Conservation (phyloP, 92 coral and sea anemone genomes). For the Porites lobata region DNA sequence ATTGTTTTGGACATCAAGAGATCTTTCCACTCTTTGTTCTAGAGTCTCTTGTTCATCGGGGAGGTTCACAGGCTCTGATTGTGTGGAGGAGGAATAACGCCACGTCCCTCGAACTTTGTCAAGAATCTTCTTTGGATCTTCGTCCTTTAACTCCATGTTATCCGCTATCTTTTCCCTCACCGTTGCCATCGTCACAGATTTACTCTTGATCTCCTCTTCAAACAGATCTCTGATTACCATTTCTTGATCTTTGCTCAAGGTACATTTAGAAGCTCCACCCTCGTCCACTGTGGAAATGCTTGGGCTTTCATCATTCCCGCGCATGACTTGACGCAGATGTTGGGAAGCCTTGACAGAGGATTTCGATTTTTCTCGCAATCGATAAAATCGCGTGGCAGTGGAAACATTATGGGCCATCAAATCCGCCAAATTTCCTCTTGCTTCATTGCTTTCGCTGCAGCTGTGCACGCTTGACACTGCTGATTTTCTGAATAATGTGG, state of each 20-base stretch:
- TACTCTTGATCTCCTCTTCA: slow-evolving; percentile 1
- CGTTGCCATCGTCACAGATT: slow-evolving; percentile 12
- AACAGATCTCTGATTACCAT: slow-evolving; percentile 21
- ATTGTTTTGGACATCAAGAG: neutral
- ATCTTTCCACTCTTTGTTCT: too few species aligned
- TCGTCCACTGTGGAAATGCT: slow-evolving; percentile 34
- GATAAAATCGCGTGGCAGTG: slow-evolving; percentile 36
- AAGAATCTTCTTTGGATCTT: too few species aligned
- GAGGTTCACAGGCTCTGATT: too few species aligned
- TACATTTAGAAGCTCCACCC: slow-evolving; percentile 14
- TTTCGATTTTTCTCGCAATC: slow-evolving; percentile 42
- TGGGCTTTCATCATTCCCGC: slow-evolving; percentile 33
- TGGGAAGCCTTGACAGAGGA: slow-evolving; percentile 38
- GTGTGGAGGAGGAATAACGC: too few species aligned
- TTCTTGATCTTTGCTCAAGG: slow-evolving; percentile 27
- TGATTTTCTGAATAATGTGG: slow-evolving; percentile 60
- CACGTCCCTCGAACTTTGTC: too few species aligned
- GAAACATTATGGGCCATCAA: slow-evolving; percentile 55
- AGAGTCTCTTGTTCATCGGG: too few species aligned
- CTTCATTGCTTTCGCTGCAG: slow-evolving; percentile 35
- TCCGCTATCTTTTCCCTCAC: neutral
- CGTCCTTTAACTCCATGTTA: too few species aligned
- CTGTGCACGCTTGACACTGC: slow-evolving; percentile 27
- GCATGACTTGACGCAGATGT: slow-evolving; percentile 25
- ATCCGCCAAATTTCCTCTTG: slow-evolving; percentile 43